Conservation (phyloP, 2,113 vertebrate species). For the Amphilophus citrinellus region DNA sequence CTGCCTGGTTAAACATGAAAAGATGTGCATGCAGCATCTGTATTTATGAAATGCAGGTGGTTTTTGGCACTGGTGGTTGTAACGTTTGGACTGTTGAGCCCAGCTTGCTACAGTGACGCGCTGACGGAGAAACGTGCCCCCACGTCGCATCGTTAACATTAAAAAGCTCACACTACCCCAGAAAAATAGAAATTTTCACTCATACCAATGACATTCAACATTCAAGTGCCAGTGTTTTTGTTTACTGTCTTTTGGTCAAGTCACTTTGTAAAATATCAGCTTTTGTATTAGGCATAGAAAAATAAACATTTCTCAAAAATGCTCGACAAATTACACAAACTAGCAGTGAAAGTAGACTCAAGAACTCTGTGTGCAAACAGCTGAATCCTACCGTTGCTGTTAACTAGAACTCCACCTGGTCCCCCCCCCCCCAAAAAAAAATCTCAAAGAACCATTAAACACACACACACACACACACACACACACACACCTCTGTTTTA, state of each 20-base stretch:
- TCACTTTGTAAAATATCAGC: slow-evolving; percentile 92
- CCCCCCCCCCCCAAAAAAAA: slow-evolving; percentile 69
- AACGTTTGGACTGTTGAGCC: neutral
- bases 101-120: slow-evolving; percentile 37
- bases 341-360: slow-evolving; percentile 98
- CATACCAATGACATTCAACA: slow-evolving; percentile 99
- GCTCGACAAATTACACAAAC: slow-evolving; percentile 99
- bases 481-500: slow-evolving; percentile 15
- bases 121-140: slow-evolving; percentile 43
- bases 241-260: slow-evolving; percentile 99
- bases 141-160: slow-evolving; percentile 83
- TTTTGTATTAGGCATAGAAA: slow-evolving; percentile 97
- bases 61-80: neutral
- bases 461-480: slow-evolving; percentile 26
- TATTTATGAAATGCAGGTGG: neutral
- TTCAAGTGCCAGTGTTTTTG: slow-evolving; percentile 99
- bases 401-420: slow-evolving; percentile 91
- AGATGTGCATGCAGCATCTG: neutral
- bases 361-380: slow-evolving; percentile 98
- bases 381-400: slow-evolving; percentile 87
- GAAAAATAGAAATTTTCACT: slow-evolving; percentile 98
- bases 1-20: neutral
- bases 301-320: slow-evolving; percentile 99
- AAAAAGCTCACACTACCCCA: slow-evolving; percentile 99
- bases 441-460: slow-evolving; percentile 87